Evolutionary conservation across 2,888 invertebrate species (phyloP).

Genomic region (Cephus nigrinus): DNA sequence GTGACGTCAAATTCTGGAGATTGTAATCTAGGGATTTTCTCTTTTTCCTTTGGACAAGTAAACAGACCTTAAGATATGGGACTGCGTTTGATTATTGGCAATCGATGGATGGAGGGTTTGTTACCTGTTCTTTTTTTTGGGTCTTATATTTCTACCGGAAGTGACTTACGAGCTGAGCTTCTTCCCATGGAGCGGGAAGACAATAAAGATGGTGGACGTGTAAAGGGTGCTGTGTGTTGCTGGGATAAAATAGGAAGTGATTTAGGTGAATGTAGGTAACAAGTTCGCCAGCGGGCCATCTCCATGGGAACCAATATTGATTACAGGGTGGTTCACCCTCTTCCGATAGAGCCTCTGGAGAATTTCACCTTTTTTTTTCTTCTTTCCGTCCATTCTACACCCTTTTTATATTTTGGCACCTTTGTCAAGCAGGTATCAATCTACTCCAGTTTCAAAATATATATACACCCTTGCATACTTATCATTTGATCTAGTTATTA

Average conservation of each 20-base stretch:
- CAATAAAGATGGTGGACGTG: conserved; percentile 5
- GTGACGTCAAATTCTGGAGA: background rate
- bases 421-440: background rate
- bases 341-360: background rate
- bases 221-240: background rate
- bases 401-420: background rate
- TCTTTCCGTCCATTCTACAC: background rate
- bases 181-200: background rate
- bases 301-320: conserved; percentile 64
- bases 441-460: background rate
- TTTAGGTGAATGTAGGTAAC: conserved; percentile 59
- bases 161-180: background rate
- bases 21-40: background rate
- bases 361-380: background rate
- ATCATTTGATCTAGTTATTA: background rate
- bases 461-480: background rate
- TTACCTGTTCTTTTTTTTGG: background rate
- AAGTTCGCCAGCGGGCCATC: conserved; percentile 56
- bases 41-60: background rate
- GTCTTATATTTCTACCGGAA: background rate
- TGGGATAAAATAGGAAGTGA: conserved; percentile 37
- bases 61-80: background rate
- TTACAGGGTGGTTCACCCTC: conserved; percentile 39
- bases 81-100: background rate
- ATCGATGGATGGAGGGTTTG: background rate